Evolutionary conservation across 1,140 invertebrate genomes (phyloP), one percentile per base, ranked within the genome.

Genomic region (Temnothorax curvispinosus): DNA sequence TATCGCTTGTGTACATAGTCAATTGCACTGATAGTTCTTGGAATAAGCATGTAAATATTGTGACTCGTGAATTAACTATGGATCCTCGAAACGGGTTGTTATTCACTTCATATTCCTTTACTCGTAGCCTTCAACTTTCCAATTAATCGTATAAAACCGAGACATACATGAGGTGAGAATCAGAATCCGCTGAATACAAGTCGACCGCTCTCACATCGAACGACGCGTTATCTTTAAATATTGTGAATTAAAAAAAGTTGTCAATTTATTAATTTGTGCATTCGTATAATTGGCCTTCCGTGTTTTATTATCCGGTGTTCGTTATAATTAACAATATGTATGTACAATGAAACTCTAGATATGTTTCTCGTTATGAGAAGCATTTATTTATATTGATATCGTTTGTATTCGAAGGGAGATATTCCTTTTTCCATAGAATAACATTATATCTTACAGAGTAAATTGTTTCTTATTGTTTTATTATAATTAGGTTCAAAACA

Each of bases 201-300:
- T 64, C 9, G 64, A 65, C 32, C 27, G 15, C 6, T 35, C 13
- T 35, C 32, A 35, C 6, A 32, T 9, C 9, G 11, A 27, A 3
- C 13, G 5, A 35, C 13, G 21, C 21, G 21, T 64, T 32, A 64
- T 64, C 13, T 2, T n/a, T 60, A 62, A 47, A 82, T 44, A 67
- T 21, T 35, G 21, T n/a, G 69, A 84, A 50, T 62, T 74, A 27
- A 60, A 60, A 56, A 27, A 50, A 38, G 38, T 62, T 56, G 69
- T 69, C n/a, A 74, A 50, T 82, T 82, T 60, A 74, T 21, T 56
- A 56, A 44, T 71, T 75, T 84, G 41, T 84, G 69, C 41, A 82
- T 58, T 74, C 27, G 9, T 84, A 75, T 47, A 82, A 56, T 35
- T 69, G 4, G 13, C 27, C 18, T 84, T 84, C 27, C 32, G 3